Conservation (phyloP, 2,888 invertebrate genomes). For the Priocnemis perturbator region DNA sequence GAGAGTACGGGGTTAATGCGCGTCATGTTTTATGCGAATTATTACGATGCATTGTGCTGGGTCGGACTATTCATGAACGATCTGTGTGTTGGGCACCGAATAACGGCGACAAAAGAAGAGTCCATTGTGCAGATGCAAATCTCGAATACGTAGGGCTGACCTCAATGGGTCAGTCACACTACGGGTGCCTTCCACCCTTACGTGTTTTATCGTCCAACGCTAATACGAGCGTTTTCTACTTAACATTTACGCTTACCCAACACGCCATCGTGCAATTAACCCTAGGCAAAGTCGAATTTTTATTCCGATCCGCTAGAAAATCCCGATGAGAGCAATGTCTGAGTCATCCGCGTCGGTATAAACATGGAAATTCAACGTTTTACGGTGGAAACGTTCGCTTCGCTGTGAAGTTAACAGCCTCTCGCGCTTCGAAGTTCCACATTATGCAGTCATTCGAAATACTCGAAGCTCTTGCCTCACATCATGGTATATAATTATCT, state of each 20-base stretch:
- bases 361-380: too few relatives aligned
- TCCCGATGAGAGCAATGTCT: not conserved
- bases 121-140: conserved; percentile 50
- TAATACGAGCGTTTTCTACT: conserved; percentile 24
- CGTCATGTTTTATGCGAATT: too few relatives aligned
- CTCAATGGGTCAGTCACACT: conserved; percentile 54
- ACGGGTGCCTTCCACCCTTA: conserved; percentile 30
- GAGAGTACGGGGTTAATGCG: too few relatives aligned
- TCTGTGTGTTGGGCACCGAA: not conserved
- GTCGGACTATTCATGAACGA: too few relatives aligned
- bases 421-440: too few relatives aligned
- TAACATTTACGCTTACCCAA: conserved; percentile 33
- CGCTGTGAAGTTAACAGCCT: too few relatives aligned
- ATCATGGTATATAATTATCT: too few relatives aligned
- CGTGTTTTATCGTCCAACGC: conserved; percentile 23
- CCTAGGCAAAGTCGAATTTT: conserved; percentile 22
- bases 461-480: too few relatives aligned
- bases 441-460: too few relatives aligned
- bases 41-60: too few relatives aligned
- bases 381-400: too few relatives aligned
- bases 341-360: not conserved
- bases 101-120: conserved; percentile 27
- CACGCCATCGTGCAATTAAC: conserved; percentile 47
- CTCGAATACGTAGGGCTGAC: conserved; percentile 36
- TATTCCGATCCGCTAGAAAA: conserved; percentile 20